phyloP scores from a whole-genome alignment of 2,888 invertebrate genomes.

The Ophion obscuratus region DNA sequence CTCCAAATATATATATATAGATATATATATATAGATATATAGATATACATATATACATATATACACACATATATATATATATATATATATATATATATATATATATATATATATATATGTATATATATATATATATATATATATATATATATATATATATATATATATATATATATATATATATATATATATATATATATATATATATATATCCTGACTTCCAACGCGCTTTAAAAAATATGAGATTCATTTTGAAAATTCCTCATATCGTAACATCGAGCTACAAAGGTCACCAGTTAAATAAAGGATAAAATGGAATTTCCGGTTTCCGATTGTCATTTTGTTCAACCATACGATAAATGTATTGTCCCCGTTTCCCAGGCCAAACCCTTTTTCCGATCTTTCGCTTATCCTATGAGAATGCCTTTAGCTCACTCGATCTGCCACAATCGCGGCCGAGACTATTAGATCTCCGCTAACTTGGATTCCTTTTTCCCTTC shows the following conservation, averaged over 20 bases:
- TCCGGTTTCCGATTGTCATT: background rate
- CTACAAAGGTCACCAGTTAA: background rate
- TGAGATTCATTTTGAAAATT: background rate
- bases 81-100: too few species aligned
- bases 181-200: too few species aligned
- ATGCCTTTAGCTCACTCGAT: background rate
- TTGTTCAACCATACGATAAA: background rate
- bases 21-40: too few species aligned
- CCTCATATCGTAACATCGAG: background rate
- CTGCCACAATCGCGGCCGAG: background rate
- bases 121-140: background rate
- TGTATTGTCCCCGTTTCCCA: background rate
- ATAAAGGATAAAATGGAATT: background rate
- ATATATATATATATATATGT: background rate
- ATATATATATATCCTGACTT: too few species aligned
- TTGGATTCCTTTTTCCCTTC: constrained; percentile 7
- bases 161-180: too few species aligned
- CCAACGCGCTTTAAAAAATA: background rate
- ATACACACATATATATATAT: too few species aligned
- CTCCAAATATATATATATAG: background rate
- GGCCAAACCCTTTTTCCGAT: background rate
- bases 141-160: too few species aligned
- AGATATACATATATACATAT: too few species aligned
- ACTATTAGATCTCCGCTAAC: constrained; percentile 17
- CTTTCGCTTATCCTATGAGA: background rate